Evolutionary conservation across 2,888 invertebrate genomes (phyloP).

Genomic region (Actias luna): DNA sequence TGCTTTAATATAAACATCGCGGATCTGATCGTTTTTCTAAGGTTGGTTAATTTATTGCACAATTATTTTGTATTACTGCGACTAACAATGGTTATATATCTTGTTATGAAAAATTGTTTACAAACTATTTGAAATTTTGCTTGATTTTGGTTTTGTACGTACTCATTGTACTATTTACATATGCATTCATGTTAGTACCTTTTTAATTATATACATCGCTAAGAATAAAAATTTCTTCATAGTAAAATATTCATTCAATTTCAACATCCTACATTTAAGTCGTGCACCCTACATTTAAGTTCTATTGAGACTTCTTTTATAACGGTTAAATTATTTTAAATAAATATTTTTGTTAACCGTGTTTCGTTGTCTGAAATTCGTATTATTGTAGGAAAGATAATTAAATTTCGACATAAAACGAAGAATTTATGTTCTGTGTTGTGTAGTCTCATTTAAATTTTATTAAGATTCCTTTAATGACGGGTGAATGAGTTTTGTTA

Average conservation of each 20-base stretch:
- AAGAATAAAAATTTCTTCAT: not conserved
- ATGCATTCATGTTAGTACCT: not conserved
- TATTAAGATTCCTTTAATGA: too few species aligned
- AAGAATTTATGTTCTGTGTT: too few species aligned
- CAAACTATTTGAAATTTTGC: not conserved
- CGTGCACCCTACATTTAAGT: not conserved
- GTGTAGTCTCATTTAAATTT: too few species aligned
- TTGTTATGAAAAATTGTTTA: not conserved
- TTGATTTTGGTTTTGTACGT: not conserved
- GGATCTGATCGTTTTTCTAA: conserved; percentile 14
- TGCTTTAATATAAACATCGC: not conserved
- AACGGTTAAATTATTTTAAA: not conserved
- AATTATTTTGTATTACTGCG: not conserved
- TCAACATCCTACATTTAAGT: not conserved
- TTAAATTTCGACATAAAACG: too few species aligned
- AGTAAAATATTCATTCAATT: not conserved
- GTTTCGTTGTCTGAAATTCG: not conserved
- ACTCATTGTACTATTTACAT: not conserved
- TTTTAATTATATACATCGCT: not conserved
- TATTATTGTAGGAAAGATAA: not conserved
- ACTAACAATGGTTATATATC: not conserved
- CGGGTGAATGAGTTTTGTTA: too few species aligned
- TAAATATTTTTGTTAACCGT: not conserved
- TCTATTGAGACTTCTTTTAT: not conserved
- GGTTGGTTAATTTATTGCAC: conserved; percentile 10